Conservation (phyloP, 2,888 invertebrate species). For the Coenonympha glycerion region DNA sequence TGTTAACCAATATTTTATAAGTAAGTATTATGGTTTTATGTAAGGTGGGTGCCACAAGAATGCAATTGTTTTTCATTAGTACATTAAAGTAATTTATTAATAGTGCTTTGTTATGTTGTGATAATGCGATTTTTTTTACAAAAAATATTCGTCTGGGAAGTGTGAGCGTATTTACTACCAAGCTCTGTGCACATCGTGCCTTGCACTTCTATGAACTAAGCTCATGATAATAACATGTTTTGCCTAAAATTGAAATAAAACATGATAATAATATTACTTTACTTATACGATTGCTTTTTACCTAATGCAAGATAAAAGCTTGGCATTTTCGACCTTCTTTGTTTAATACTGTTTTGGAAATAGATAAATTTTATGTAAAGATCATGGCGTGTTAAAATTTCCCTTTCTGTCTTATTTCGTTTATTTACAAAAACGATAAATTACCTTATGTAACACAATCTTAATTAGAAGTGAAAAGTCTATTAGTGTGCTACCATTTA, state of each 20-base stretch:
- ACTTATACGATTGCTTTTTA: slow-evolving; percentile 3
- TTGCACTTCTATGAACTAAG: slow-evolving; percentile 61
- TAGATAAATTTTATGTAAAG: background rate
- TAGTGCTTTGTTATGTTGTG: slow-evolving; percentile 65
- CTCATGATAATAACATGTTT: slow-evolving; percentile 47
- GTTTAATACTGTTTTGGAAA: background rate
- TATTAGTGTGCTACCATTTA: no score
- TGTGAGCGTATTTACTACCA: slow-evolving; percentile 72
- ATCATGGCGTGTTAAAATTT: background rate
- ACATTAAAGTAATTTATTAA: slow-evolving; percentile 52
- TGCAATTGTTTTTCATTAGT: slow-evolving; percentile 45
- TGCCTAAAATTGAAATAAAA: slow-evolving; percentile 27
- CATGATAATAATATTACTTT: slow-evolving; percentile 14
- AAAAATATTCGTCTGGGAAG: slow-evolving; percentile 67
- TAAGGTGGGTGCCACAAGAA: slow-evolving; percentile 65
- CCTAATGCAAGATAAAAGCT: slow-evolving; percentile 23
- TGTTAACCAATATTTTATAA: background rate
- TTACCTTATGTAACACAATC: no score
- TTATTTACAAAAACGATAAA: no score
- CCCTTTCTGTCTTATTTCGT: no score
- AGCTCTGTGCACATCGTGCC: slow-evolving; percentile 69
- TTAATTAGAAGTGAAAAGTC: no score
- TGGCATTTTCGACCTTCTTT: slow-evolving; percentile 11
- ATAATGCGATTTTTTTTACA: slow-evolving; percentile 56
- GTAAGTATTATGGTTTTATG: slow-evolving; percentile 7